A percentile compares a stretch with the other conserved stretches of the same genome.
Conservation (phyloP, 2,113 vertebrate species). For the Agelaius tricolor region DNA sequence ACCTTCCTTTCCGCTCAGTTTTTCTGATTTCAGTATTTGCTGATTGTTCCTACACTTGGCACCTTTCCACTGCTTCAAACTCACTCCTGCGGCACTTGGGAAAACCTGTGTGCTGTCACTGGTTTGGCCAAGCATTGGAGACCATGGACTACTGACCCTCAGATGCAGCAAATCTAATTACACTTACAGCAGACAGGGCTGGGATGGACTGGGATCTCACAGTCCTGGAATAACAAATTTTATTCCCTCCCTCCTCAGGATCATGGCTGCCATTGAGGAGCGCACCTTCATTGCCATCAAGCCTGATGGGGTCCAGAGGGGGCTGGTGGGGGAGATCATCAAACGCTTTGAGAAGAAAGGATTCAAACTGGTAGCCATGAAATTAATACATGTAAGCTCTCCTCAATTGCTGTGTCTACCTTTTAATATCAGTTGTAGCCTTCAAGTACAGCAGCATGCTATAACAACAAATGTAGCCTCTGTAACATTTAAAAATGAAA, state of each 20-base stretch:
- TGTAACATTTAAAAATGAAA: not conserved
- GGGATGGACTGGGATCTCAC: not conserved
- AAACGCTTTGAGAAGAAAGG: constrained; percentile 85
- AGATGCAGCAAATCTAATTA: not conserved
- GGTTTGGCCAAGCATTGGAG: not conserved
- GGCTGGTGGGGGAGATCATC: constrained; percentile 86
- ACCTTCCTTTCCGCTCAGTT: rapidly evolving
- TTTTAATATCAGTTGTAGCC: not conserved
- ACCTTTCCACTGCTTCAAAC: rapidly evolving
- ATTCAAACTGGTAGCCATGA: constrained; percentile 86
- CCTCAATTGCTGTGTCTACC: not conserved
- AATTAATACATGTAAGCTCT: constrained; percentile 74
- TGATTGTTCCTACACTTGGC: not conserved
- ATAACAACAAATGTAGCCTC: rapidly evolving
- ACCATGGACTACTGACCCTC: not conserved
- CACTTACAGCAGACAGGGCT: not conserved
- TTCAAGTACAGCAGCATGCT: not conserved
- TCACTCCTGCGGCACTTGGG: not conserved
- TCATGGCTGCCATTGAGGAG: constrained; percentile 71
- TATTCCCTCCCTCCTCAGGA: constrained; percentile 13
- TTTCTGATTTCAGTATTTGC: not conserved
- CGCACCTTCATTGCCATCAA: constrained; percentile 92
- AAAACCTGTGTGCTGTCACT: rapidly evolving
- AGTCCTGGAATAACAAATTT: not conserved
- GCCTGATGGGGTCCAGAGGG: constrained; percentile 89